phyloP scores from a whole-genome alignment of 64 coral and sea anemone genomes.

The Cladopsammia gracilis region DNA sequence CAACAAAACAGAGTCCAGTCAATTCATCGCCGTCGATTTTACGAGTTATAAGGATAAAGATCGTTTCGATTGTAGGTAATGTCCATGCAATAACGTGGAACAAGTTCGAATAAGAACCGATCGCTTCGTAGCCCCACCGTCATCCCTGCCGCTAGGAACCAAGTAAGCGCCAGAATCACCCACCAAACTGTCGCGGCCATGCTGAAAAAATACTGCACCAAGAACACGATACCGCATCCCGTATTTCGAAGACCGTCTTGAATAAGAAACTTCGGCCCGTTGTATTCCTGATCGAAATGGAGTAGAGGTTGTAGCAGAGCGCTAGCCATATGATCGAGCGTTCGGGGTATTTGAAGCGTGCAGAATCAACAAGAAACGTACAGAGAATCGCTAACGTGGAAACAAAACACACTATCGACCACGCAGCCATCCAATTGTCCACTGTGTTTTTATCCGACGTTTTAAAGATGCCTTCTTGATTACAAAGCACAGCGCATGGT shows the following conservation, averaged over 20 bases:
- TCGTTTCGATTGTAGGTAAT: conserved; percentile 91
- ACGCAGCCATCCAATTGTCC: conserved; percentile 91
- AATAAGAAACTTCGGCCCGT: conserved; percentile 73
- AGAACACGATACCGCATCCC: conserved; percentile 91
- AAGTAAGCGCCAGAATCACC: conserved; percentile 94
- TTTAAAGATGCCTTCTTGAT: conserved; percentile 95
- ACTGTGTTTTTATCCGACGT: conserved; percentile 82
- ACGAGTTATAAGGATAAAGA: conserved; percentile 93
- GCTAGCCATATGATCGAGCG: conserved; percentile 91
- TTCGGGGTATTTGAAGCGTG: conserved; percentile 90
- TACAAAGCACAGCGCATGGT: conserved; percentile 89
- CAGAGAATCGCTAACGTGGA: conserved; percentile 80
- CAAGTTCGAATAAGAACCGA: conserved; percentile 93
- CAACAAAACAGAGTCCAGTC: conserved; percentile 97
- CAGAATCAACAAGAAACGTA: conserved; percentile 90
- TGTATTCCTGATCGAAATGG: conserved; percentile 75
- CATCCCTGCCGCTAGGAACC: conserved; percentile 98
- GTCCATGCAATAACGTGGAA: conserved; percentile 97
- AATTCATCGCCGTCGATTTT: conserved; percentile 99
- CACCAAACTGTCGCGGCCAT: conserved; percentile 99
- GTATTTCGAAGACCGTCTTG: conserved; percentile 93
- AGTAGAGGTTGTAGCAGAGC: conserved; percentile 92
- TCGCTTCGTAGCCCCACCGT: conserved; percentile 92
- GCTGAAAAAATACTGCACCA: conserved; percentile 96
- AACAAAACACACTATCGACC: conserved; percentile 94